Evolutionary conservation across 2,888 invertebrate genomes (phyloP), one percentile per base, ranked within the genome.

Genomic region (Eupithecia abbreviata): DNA sequence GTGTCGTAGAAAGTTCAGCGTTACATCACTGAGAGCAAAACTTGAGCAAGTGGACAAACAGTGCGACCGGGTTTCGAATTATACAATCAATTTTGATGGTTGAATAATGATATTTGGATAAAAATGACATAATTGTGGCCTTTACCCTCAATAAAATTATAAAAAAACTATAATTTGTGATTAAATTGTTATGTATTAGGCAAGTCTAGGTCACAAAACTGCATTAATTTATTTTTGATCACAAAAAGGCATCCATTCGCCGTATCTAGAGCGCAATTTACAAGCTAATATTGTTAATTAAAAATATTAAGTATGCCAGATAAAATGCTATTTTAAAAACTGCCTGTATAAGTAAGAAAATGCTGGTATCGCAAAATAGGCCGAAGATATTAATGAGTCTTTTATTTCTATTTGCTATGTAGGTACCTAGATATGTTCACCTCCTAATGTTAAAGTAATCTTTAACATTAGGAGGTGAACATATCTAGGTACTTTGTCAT

Each of bases 1-100:
- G 72, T 72, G 79, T 75, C 73, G 79, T 84, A 83, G 84, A 84
- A 84, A 84, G 84, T 84, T 80, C 80, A 82, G 75, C 71, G 78
- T 84, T 84, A 84, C 82, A 82, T 84, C 80, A 84, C 45, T 71
- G 77, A 79, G 79, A 82, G 81, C 82, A 83, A 82, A 80, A 81
- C 79, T 79, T 74, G 79, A 84, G 83, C 83, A 81, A 81, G 79
- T 79, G 74, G 79, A 83, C 84, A 86, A 85, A 87, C 83, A 86
- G 83, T 85, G 78, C 81, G 82, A 81, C 83, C 70, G 77, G 68
- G 73, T 73, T 74, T 73, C 77, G 43, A 76, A 77, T 88, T 88
- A 88, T 87, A 88, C 87, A 89, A 89, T 84, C 83, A 80, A 84
- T 86, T 85, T 85, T 80, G 80, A 42, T 58, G 49, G 74, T 72